phyloP scores from a whole-genome alignment of 2,888 invertebrate species.

The Lamellibrachia satsuma region DNA sequence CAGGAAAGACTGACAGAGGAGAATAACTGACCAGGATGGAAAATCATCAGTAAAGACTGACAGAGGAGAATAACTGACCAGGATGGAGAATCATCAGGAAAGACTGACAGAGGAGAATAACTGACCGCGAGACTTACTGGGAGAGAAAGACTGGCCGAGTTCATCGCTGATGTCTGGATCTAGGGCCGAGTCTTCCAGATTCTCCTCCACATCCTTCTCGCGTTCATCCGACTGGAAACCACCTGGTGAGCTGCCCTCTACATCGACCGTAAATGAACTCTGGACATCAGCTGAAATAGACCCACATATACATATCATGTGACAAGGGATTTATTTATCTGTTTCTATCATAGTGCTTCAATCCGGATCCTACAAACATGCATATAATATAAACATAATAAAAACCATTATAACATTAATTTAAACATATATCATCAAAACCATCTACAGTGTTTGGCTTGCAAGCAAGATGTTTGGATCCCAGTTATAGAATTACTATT shows the following conservation, averaged over 20 bases:
- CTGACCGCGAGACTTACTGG: neutral
- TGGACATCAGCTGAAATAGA: neutral
- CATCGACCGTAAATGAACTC: neutral
- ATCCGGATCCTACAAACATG: no score
- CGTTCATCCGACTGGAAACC: neutral
- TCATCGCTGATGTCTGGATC: neutral
- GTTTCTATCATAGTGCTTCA: no score
- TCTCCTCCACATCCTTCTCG: neutral
- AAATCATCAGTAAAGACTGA: neutral
- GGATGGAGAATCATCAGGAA: neutral
- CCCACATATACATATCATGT: neutral
- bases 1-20: neutral
- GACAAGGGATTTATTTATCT: no score
- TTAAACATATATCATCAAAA: no score
- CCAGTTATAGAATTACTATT: no score
- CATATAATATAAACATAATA: no score
- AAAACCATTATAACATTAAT: no score
- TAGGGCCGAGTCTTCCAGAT: neutral
- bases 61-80: no score
- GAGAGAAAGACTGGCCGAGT: conserved; percentile 9
- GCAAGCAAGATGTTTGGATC: no score
- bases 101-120: neutral
- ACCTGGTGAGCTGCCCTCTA: neutral
- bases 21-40: neutral
- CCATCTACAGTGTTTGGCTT: no score